Evolutionary conservation across 2,888 invertebrate species (phyloP).

Genomic region (Listrodromus nycthemerus): DNA sequence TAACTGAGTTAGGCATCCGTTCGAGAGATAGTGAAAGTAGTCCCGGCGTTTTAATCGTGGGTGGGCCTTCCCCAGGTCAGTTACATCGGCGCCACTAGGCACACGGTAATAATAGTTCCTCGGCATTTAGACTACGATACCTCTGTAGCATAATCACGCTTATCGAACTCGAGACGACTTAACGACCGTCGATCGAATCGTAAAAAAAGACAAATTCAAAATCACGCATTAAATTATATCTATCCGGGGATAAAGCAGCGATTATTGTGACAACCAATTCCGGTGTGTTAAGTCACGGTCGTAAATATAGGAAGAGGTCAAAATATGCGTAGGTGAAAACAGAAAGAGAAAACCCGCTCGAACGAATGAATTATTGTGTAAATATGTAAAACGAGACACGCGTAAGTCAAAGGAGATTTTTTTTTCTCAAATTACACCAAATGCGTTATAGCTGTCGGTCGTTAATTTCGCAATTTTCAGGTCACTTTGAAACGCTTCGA

Average conservation of each 20-base stretch:
- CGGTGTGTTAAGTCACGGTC: conserved; percentile 32
- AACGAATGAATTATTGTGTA: conserved; percentile 53
- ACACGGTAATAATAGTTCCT: conserved; percentile 10
- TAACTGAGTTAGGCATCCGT: conserved; percentile 50
- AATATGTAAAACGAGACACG: conserved; percentile 49
- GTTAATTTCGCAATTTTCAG: not conserved
- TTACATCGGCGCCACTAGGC: conserved; percentile 22
- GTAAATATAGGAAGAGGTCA: conserved; percentile 22
- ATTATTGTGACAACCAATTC: not conserved
- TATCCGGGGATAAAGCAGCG: not conserved
- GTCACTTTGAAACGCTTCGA: not conserved
- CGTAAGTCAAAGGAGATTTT: conserved; percentile 16
- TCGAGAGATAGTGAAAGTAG: conserved; percentile 65
- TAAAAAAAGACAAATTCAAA: not conserved
- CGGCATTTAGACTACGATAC: not conserved
- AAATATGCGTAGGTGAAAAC: conserved; percentile 53
- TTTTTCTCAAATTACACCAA: conserved; percentile 16
- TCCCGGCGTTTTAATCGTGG: conserved; percentile 52
- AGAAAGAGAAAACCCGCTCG: conserved; percentile 48
- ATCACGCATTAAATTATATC: conserved; percentile 22
- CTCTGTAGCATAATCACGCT: not conserved
- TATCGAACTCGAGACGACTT: not conserved
- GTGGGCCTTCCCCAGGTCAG: conserved; percentile 54
- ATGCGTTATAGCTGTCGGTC: conserved; percentile 1
- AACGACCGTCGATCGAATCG: not conserved